Percentiles rank a stretch among this genome's conserved stretches.
phyloP scores from a whole-genome alignment of 2,797 vertebrate genomes.

The Calcarius lapponicus region DNA sequence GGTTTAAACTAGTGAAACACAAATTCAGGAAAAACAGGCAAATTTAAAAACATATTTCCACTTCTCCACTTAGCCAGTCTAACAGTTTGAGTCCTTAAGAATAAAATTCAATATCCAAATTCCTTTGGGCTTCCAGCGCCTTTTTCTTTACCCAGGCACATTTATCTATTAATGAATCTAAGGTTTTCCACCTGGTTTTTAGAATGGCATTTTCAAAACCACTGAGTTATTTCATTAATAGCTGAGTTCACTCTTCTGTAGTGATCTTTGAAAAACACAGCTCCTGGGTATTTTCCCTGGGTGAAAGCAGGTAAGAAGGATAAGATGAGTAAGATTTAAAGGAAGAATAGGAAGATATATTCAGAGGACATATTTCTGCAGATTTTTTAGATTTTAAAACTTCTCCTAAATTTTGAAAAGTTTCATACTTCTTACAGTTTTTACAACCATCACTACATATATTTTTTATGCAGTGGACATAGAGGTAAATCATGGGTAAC shows the following conservation, averaged over 20 bases:
- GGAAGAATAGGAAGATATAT: background rate
- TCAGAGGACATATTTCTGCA: background rate
- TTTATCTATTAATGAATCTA: background rate
- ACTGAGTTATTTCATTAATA: background rate
- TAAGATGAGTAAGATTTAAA: background rate
- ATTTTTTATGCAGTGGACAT: background rate
- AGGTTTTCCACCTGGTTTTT: background rate
- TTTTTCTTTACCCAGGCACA: background rate
- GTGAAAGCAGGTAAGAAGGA: background rate
- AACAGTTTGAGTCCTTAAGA: background rate
- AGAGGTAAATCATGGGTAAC: background rate
- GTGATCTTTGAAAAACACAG: background rate
- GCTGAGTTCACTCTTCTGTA: background rate
- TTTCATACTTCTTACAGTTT: background rate
- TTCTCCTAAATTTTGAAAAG: background rate
- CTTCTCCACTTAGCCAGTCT: background rate
- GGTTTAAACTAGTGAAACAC: background rate
- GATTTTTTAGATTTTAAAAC: background rate
- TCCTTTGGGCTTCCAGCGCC: background rate
- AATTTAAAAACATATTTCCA: background rate
- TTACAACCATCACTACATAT: background rate
- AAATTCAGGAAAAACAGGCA: background rate
- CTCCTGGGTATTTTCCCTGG: accelerated
- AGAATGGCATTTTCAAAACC: background rate
- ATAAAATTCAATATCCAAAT: background rate